phyloP scores from a whole-genome alignment of 2,888 invertebrate species.

The Bugulina stolonifera region DNA sequence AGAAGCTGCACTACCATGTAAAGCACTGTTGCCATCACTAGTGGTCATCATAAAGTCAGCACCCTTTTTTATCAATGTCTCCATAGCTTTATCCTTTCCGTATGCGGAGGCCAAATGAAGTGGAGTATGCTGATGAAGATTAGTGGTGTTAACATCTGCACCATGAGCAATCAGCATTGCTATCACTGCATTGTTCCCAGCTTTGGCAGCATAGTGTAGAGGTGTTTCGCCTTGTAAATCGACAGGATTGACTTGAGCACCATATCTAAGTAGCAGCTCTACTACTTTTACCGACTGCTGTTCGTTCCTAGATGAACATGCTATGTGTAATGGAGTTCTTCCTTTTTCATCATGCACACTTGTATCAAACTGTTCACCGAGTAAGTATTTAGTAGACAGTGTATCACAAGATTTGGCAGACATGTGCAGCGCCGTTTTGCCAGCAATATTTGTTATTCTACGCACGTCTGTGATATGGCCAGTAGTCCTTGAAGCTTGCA shows the following conservation, averaged over 20 bases:
- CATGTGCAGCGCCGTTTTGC: constrained; percentile 7
- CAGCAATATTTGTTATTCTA: neutral
- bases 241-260: neutral
- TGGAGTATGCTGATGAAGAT: neutral
- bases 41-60: neutral
- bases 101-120: neutral
- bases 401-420: neutral
- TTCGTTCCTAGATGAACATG: neutral
- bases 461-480: neutral
- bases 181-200: neutral
- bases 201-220: constrained; percentile 4
- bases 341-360: neutral
- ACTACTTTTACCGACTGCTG: neutral
- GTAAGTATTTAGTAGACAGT: neutral
- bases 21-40: neutral
- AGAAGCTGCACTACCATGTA: constrained; percentile 13
- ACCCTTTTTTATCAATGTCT: neutral
- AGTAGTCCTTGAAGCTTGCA: neutral
- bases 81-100: constrained; percentile 10
- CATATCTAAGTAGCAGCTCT: neutral
- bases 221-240: neutral
- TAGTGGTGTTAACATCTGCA: neutral
- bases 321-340: neutral
- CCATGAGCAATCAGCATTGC: neutral
- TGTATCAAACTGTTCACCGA: neutral